Percentiles rank a stretch among this genome's conserved stretches.
These are phyloP conservation scores for Drosophila nr. perissopoda DNA, from an alignment of 2,888 invertebrate genomes.

Conservation along the genomic window DNA sequence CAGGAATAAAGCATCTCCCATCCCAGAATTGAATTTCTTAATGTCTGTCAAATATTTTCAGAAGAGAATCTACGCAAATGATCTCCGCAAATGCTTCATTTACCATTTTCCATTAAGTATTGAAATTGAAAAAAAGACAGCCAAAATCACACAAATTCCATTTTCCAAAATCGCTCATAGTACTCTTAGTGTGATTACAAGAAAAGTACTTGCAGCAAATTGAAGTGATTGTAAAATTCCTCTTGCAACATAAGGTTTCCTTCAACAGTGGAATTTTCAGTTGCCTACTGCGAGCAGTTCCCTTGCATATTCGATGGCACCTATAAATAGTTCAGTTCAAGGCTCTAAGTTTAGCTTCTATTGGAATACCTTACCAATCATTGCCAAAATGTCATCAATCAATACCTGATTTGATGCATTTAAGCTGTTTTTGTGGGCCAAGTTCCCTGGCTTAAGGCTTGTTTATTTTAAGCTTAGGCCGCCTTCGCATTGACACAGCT, in stretches of 20 bases:
- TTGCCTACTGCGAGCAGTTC: not conserved
- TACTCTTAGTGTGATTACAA: not conserved
- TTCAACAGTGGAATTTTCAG: not conserved
- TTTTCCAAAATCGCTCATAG: not conserved
- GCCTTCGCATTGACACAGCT: slow-evolving; percentile 67
- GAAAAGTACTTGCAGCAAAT: not conserved
- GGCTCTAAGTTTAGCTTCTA: not conserved
- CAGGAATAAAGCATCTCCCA: too few species aligned
- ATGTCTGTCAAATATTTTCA: not conserved
- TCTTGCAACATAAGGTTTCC: not conserved
- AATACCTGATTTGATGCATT: slow-evolving; percentile 18
- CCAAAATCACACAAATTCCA: not conserved
- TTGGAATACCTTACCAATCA: not conserved
- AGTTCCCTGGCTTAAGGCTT: slow-evolving; percentile 39
- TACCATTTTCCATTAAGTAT: not conserved
- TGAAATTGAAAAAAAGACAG: too few species aligned
- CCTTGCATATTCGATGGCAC: not conserved
- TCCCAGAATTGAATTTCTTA: not conserved
- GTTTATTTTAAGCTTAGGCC: slow-evolving; percentile 59
- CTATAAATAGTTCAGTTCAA: not conserved
- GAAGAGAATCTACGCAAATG: not conserved
- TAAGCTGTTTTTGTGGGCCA: not conserved
- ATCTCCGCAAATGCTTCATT: not conserved
- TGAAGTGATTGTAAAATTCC: not conserved
- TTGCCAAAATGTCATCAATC: slow-evolving; percentile 21